phyloP scores from a whole-genome alignment of 1,140 invertebrate species.

The Drosophila lowei region DNA sequence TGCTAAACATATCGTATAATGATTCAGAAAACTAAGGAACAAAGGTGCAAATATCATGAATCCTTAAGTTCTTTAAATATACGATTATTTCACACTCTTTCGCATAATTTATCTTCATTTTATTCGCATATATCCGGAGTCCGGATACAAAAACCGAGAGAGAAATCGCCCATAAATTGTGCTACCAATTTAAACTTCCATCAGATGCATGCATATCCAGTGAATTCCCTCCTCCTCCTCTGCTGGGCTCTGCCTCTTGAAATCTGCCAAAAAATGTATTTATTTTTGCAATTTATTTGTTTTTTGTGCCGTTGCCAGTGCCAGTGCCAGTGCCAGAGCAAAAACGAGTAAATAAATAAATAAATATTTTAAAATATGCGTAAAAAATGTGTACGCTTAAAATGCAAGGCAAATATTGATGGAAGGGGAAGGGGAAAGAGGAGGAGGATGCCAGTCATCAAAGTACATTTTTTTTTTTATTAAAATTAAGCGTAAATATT shows the following conservation, averaged over 20 bases:
- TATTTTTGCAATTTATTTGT: constrained; percentile 7
- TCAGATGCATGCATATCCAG: constrained; percentile 11
- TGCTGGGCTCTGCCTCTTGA: not conserved
- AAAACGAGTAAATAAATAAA: constrained; percentile 56
- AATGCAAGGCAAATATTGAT: constrained; percentile 66
- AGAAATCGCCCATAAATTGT: constrained; percentile 36
- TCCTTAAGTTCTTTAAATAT: not conserved
- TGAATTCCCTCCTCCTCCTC: too few species aligned
- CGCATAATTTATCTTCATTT: constrained; percentile 33
- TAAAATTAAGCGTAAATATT: constrained; percentile 79
- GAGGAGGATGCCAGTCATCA: constrained; percentile 29
- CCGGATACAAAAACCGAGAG: not conserved
- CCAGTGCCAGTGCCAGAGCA: constrained; percentile 16
- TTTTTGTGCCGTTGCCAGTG: constrained; percentile 5
- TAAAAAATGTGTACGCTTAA: constrained; percentile 58
- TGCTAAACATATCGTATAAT: not conserved
- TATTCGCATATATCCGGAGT: constrained; percentile 14
- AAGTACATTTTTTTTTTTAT: constrained; percentile 65
- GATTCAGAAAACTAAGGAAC: too few species aligned
- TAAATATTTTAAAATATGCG: constrained; percentile 71
- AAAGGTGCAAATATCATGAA: too few species aligned
- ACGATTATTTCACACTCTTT: not conserved
- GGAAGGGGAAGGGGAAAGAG: not conserved
- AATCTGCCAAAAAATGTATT: constrained; percentile 37
- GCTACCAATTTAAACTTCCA: constrained; percentile 37